A percentile compares a stretch with the other conserved stretches of the same genome.
Evolutionary conservation across 2,797 vertebrate species (phyloP).

Genomic region (Protonibea diacanthus): DNA sequence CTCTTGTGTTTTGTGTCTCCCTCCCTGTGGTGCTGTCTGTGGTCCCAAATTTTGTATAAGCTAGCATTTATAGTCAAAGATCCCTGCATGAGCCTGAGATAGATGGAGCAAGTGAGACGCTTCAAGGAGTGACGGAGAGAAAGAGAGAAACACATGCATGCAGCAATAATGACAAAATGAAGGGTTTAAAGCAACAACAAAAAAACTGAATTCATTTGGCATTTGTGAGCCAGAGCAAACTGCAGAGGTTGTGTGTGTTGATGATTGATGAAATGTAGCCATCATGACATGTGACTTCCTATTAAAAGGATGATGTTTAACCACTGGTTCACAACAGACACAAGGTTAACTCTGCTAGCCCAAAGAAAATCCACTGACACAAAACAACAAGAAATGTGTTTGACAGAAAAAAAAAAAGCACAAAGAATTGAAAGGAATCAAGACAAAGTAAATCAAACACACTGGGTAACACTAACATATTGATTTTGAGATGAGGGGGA

Average conservation of each 20-base stretch:
- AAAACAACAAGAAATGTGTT: slow-evolving; percentile 12
- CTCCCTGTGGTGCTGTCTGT: slow-evolving; percentile 22
- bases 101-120: slow-evolving; percentile 4
- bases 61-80: slow-evolving; percentile 29
- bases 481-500: slow-evolving; percentile 37
- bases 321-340: background rate
- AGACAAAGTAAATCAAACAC: slow-evolving; percentile 22
- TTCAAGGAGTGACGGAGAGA: background rate
- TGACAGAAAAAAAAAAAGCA: background rate
- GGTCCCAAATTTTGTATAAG: slow-evolving; percentile 23
- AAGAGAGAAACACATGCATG: background rate
- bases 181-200: background rate
- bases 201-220: slow-evolving; percentile 3
- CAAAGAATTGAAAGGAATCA: slow-evolving; percentile 12
- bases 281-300: background rate
- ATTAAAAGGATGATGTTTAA: background rate
- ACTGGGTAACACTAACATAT: slow-evolving; percentile 17
- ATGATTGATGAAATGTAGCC: background rate
- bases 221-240: slow-evolving; percentile 2
- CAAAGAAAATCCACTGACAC: background rate
- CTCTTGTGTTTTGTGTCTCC: slow-evolving; percentile 31
- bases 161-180: slow-evolving; percentile 8
- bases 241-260: background rate
- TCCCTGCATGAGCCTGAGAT: background rate
- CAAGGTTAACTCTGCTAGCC: background rate